Base-by-base conservation (phyloP, 2,888 invertebrate species). In the Busseola fusca region DNA sequence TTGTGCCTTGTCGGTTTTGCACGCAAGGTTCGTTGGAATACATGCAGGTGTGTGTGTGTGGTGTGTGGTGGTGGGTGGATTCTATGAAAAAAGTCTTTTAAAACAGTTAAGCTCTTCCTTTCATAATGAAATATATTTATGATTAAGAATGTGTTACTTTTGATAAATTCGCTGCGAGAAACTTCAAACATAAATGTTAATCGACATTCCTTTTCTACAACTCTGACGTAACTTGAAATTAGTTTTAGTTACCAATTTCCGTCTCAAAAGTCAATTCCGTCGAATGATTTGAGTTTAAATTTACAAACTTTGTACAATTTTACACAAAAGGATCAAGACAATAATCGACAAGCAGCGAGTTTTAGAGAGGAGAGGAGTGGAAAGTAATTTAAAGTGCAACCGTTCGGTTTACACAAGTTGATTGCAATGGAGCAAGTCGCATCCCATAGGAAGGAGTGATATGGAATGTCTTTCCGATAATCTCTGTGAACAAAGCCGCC, bases 301-400 rank as follows among this genome's bases (percentile, higher is more conserved):
- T 87, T 86, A 84, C 78, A 78, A 88, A 89, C 81, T 90, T 88
- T 83, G 80, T 81, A 81, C 76, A 86, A 88, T 88, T 88, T 89
- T 81, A 86, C 79, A 85, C 85, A 84, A 86, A 87, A 82, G 86
- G 85, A 88, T 88, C 86, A 88, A 87, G 87, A 87, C 85, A 85
- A 84, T 84, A 85, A 84, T 81, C 81, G 76, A 81, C 81, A 83
- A 83, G 84, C 64, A 80, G 56, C 67, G 69, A 87, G 83, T 87
- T 88, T 76, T 72, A 74, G 84, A 86, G 82, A 85, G 84, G 69
- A 74, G 80, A 70, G 14, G 16, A 57, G 56, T 3, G 79, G 81
- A 86, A 88, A 90, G 86, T 84, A 88, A 89, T 89, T 89, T 87
- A 80, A 86, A 89, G 84, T 89, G 87, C 88, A 89, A 84, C 84